Evolutionary conservation across 2,797 vertebrate species (phyloP).

Genomic region (Cossypha polioptera): DNA sequence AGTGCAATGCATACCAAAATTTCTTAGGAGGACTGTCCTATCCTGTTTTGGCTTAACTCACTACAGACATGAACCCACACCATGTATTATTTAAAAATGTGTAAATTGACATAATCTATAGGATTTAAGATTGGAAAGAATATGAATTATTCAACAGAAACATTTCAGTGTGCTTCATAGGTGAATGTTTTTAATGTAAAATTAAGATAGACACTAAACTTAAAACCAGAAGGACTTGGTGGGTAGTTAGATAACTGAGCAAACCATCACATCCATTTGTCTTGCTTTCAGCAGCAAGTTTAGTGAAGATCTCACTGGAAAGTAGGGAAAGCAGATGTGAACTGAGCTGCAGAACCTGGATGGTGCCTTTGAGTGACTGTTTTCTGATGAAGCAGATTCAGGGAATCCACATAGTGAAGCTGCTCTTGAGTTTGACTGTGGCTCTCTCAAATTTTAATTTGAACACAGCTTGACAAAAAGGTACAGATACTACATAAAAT

Average conservation of each 20-base stretch:
- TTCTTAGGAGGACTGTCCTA: not conserved
- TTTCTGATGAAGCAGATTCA: not conserved
- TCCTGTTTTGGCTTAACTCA: not conserved
- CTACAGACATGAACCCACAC: not conserved
- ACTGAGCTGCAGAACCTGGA: not conserved
- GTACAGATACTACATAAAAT: not conserved
- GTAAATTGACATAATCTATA: not conserved
- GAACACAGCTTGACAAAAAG: not conserved
- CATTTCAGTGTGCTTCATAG: not conserved
- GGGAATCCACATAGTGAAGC: not conserved
- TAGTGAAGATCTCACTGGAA: not conserved
- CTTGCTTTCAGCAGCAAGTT: not conserved
- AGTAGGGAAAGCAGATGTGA: not conserved
- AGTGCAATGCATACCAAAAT: not conserved
- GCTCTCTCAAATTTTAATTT: not conserved
- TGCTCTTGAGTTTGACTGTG: not conserved
- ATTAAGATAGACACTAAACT: not conserved
- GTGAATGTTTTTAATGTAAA: not conserved
- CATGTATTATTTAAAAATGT: constrained; percentile 7
- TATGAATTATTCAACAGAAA: not conserved
- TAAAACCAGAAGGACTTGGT: not conserved
- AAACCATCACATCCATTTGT: not conserved
- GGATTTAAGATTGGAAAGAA: not conserved
- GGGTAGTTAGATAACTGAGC: not conserved
- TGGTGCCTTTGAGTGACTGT: not conserved